Base-by-base conservation (phyloP, 2,113 vertebrate species). In the Chloroceryle aenea region DNA sequence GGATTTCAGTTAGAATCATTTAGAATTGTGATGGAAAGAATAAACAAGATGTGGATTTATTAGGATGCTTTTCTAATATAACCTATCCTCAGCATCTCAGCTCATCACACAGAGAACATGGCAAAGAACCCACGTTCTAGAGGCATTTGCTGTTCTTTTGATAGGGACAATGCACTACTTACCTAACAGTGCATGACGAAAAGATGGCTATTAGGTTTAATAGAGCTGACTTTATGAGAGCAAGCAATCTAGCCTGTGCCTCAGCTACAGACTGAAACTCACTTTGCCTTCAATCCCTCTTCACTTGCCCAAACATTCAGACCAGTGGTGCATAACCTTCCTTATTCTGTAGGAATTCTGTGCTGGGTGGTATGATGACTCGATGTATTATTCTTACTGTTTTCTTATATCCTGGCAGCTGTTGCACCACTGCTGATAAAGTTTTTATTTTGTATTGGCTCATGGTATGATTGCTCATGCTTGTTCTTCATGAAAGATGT, bases 191-290 rank as follows among this genome's bases (percentile, higher is more conserved):
- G 72, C 76, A 81, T 67, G 80, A 74, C 86, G 86, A 67, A 34
- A 67, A 90, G 32, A 74, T 34, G 94, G 61, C 55, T 69, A 71
- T 86, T 88, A 92, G 64, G 50, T 67, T 88, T 91, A 58, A 76
- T 83, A 92, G 29, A 95, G 67, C 27, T 81, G 71, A 94, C 87
- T 96, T 96, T 92, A 87, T 91, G 58, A 93, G 45, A 91, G 36
- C 32, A 87, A 87, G 67, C 22, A 89, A 68, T 63, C 63, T 69
- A 91, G 67, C 42, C 45, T 83, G 15, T 61, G 53, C n/a, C 36
- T 68, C 62, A 79, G 43, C 80, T 95, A 32, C 77, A 61, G 52
- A 72, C 26, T 83, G 53, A 48, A 94, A 79, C 36, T 78, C 34
- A 56, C 13, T 93, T 96, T 91, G 66, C 47, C 90, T 87, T 12